These are phyloP conservation scores for Zophobas atratus DNA, from an alignment of 1,140 invertebrate genomes.

Conservation along the genomic window DNA sequence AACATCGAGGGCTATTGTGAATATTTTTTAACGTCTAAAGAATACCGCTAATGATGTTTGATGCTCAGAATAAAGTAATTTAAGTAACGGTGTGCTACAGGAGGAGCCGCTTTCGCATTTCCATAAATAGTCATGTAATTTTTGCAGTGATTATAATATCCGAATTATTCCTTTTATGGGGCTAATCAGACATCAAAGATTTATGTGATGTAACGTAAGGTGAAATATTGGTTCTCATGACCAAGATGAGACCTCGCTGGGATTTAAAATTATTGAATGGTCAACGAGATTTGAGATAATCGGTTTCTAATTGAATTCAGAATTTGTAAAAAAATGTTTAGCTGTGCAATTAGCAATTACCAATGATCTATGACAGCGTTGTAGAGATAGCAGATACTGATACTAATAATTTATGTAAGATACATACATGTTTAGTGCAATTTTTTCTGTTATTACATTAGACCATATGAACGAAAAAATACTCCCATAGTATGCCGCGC, in stretches of 20 bases:
- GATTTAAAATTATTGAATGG: not conserved
- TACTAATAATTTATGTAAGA: too few species aligned
- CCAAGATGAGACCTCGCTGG: not conserved
- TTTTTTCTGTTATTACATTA: too few species aligned
- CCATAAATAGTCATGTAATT: conserved; percentile 28
- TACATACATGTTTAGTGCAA: too few species aligned
- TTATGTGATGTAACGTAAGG: not conserved
- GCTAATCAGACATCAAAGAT: conserved; percentile 10
- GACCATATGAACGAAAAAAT: too few species aligned
- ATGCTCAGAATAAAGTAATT: conserved; percentile 34
- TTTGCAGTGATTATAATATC: conserved; percentile 5
- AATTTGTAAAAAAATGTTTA: too few species aligned
- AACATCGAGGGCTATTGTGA: conserved; percentile 27
- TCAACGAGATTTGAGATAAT: too few species aligned
- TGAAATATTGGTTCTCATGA: conserved; percentile 6
- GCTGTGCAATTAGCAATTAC: too few species aligned
- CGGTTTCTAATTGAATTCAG: too few species aligned
- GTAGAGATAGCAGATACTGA: too few species aligned
- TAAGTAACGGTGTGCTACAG: conserved; percentile 34
- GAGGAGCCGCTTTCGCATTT: conserved; percentile 36
- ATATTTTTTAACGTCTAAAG: conserved; percentile 13
- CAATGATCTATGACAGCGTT: too few species aligned
- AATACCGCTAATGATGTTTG: conserved; percentile 42
- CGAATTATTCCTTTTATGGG: conserved; percentile 37
- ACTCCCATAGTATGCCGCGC: too few species aligned